Evolutionary conservation across 1,140 invertebrate species (phyloP).

Genomic region (Leguminivora glycinivorella): DNA sequence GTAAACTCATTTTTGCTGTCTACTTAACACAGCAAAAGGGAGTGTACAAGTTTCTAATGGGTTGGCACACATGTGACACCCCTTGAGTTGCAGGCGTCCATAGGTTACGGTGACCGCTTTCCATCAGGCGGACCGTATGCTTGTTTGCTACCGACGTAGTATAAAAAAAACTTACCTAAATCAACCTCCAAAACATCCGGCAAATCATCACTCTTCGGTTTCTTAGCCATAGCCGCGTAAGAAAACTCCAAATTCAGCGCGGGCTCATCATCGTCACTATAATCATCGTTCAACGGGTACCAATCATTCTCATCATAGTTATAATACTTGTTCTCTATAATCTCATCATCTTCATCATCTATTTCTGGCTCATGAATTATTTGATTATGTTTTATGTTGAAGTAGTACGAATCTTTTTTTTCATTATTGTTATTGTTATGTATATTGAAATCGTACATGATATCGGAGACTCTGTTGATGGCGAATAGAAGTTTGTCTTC

Average conservation of each 20-base stretch:
- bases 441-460: conserved; percentile 19
- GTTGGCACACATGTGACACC: too few relatives aligned
- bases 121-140: too few relatives aligned
- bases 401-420: conserved; percentile 4
- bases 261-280: conserved; percentile 8
- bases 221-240: conserved; percentile 29
- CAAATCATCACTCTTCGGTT: conserved; percentile 4
- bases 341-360: conserved; percentile 1
- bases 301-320: not conserved
- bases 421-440: not conserved
- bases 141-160: not conserved
- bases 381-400: not conserved
- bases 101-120: too few relatives aligned
- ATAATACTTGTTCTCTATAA: not conserved
- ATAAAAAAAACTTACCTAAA: conserved; percentile 25
- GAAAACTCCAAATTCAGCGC: not conserved
- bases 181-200: conserved; percentile 25
- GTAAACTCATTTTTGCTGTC: too few relatives aligned
- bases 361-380: not conserved
- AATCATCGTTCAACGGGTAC: conserved; percentile 22
- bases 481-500: conserved; percentile 36
- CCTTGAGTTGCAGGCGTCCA: too few relatives aligned
- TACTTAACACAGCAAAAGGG: too few relatives aligned
- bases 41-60: too few relatives aligned
- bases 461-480: conserved; percentile 34